Base-by-base conservation (phyloP, 2,888 invertebrate genomes). In the Drosophila atroscutellata region DNA sequence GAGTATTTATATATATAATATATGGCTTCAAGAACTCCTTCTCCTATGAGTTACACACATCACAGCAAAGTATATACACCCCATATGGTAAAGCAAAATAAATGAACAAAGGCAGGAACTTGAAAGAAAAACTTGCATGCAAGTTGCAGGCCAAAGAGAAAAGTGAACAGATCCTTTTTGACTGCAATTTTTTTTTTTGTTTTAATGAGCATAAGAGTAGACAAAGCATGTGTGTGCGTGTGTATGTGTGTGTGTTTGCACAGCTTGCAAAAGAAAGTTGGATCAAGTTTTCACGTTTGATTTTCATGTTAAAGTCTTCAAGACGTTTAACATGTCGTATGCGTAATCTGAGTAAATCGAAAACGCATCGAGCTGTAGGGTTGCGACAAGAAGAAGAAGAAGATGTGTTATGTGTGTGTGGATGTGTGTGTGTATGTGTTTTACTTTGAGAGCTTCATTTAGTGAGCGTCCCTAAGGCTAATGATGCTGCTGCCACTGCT, bases 261-360 rank as follows among this genome's bases (percentile, higher is more conserved):
- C 65, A 72, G 76, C 72, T 83, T 83, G 77, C 75, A 75, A 83
- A 86, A 65, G 66, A 78, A 86, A 80, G 71, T 84, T 83, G 58
- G 73, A 73, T 47, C 56, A 68, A 82, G 72, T 59, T 61, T 56
- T 56, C 62, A 61, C 63, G 36, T 76, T 89, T 81, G 75, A 78
- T 76, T 78, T 72, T 49, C 60, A 65, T 64, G 50, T 66, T 64
- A 58, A 63, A 69, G 70, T 74, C 74, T 89, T 78, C 74, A 86
- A 78, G 69, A 52, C 75, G 84, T 71, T 81, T 66, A 86, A 72
- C 87, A 59, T 75, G 81, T 76, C 85, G 85, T 84, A 87, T 86
- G 68, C 81, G 82, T 87, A 85, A 89, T 84, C 78, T 72, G 66
- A 47, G 34, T 37, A 66, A 65, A 77, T 69, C 70, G 68, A 72